Conservation (phyloP, 2,888 invertebrate genomes). For the Euplexia lucipara region DNA sequence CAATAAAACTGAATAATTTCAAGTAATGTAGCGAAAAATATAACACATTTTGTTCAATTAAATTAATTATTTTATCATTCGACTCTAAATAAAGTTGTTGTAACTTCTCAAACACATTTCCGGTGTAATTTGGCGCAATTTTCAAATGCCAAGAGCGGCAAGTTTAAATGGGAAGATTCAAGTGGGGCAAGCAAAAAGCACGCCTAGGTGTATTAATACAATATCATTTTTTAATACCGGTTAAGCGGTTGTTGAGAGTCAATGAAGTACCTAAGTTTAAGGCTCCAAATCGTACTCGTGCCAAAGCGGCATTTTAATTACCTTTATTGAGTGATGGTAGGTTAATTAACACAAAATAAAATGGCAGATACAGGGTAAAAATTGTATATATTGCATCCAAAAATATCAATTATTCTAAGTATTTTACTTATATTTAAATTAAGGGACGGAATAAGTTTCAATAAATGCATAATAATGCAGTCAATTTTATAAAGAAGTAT, state of each 20-base stretch:
- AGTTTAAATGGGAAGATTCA: neutral
- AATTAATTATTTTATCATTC: neutral
- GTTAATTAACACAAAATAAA: conserved; percentile 23
- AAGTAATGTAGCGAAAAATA: too few relatives aligned
- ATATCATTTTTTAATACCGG: too few relatives aligned
- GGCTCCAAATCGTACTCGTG: too few relatives aligned
- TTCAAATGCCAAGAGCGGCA: conserved; percentile 32
- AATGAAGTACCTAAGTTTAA: too few relatives aligned
- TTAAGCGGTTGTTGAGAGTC: neutral
- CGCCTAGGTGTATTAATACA: too few relatives aligned
- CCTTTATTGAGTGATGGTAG: too few relatives aligned
- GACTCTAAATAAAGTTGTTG: neutral
- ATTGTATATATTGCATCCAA: conserved; percentile 5
- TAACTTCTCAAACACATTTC: conserved; percentile 11
- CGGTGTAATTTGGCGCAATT: conserved; percentile 41
- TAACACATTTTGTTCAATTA: too few relatives aligned
- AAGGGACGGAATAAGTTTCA: conserved; percentile 41
- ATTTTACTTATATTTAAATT: conserved; percentile 1
- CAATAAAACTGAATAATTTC: neutral
- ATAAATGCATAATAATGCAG: conserved; percentile 18
- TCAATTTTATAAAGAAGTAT: neutral
- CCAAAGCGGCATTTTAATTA: too few relatives aligned
- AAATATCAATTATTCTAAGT: neutral
- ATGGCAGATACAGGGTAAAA: neutral
- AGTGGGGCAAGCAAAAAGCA: too few relatives aligned